phyloP scores from a whole-genome alignment of 2,113 vertebrate genomes.

The Crypturellus undulatus region DNA sequence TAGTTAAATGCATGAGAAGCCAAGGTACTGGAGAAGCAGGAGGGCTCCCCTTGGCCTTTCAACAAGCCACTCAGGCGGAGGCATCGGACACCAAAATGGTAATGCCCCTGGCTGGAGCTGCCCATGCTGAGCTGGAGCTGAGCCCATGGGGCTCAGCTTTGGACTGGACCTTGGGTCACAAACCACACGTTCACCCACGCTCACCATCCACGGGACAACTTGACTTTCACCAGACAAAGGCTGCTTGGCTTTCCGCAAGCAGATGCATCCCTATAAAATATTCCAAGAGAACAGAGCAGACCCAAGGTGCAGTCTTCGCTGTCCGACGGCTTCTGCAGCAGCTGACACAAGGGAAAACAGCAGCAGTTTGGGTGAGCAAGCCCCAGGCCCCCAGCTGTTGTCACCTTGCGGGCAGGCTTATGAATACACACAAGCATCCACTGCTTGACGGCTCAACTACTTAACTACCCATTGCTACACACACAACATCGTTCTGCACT shows the following conservation, averaged over 20 bases:
- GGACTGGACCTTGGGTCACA: neutral
- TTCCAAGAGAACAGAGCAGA: neutral
- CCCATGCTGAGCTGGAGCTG: neutral
- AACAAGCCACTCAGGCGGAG: neutral
- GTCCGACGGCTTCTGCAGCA: neutral
- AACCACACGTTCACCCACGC: neutral
- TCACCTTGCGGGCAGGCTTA: neutral
- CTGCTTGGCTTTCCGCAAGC: neutral
- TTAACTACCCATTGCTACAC: neutral
- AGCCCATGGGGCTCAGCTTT: neutral
- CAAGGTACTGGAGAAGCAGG: neutral
- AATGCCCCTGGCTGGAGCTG: neutral
- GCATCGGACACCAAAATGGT: neutral
- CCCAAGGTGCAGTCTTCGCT: neutral
- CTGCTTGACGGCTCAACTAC: neutral
- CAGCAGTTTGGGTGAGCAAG: neutral
- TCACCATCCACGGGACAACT: neutral
- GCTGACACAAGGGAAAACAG: rapidly evolving
- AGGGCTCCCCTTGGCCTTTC: neutral
- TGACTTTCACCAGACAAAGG: neutral
- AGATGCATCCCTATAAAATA: neutral
- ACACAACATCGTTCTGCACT: rapidly evolving
- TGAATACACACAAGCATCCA: neutral
- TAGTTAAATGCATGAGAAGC: neutral
- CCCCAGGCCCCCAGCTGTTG: neutral